Base-by-base conservation (phyloP, 1,140 invertebrate species). In the Drosophila truncata region DNA sequence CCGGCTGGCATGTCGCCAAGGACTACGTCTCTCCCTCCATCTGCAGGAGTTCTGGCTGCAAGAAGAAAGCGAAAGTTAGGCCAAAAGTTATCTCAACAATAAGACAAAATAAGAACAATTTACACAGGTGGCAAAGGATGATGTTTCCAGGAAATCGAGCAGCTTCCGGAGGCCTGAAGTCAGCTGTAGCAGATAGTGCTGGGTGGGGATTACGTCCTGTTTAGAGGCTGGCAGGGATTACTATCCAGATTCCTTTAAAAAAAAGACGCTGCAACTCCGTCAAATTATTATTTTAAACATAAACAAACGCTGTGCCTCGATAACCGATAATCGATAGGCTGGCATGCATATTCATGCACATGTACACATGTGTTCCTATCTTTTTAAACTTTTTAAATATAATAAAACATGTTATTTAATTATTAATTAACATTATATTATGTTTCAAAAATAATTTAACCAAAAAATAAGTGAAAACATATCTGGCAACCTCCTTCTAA, bases 11-110 rank as follows among this genome's bases (percentile, higher is more conserved):
- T 20, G 54, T 29, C 57, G 52, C 16, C n/a, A 13, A 9, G 50
- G 18, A 41, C 25, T 61, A 62, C 27, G 18, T 3, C 18, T 10
- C 18, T 41, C 61, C 55, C 18, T 41, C 61, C 55, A 61, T 61
- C 55, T 61, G 25, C 47, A 11, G 13, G 9, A 25, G 23, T 23
- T 6, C 10, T 20, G 25, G 18, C 18, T 25, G 6, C 2, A 3
- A 9, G 23, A 60, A n/a, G 10, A 60, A 41, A 64, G 54, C 61
- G 29, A 55, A 37, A 37, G 52, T 55, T 55, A 37, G 16, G 33
- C 4, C 20, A n/a, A 54, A 37, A 37, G 20, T 37, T 11, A 54
- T 55, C 20, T 55, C 2, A 16, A 35, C 50, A 16, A 23, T 55
- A 23, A 20, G 31, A n/a, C 2, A 25, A 37, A 55, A n/a, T 23